Conservation (phyloP, 2,113 vertebrate species). For the Toxostoma redivivum region DNA sequence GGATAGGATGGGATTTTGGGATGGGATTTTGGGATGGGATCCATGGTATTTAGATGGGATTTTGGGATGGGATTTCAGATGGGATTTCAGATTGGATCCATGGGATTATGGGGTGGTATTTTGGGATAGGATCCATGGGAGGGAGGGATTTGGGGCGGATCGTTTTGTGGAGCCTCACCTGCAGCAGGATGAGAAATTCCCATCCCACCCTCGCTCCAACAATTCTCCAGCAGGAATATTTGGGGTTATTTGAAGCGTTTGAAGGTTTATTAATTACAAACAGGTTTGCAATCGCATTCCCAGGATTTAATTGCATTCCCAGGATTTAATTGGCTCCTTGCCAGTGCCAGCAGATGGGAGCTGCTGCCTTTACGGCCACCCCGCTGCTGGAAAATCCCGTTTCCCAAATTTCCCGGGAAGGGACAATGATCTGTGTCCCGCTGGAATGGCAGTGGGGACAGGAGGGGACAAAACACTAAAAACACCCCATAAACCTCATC, state of each 20-base stretch:
- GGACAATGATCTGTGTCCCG: neutral
- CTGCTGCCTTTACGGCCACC: neutral
- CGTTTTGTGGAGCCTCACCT: neutral
- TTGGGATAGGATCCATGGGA: neutral
- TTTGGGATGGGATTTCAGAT: neutral
- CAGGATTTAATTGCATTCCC: neutral
- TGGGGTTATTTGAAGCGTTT: neutral
- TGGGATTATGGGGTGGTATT: neutral
- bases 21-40: neutral
- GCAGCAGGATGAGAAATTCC: neutral
- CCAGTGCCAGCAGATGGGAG: neutral
- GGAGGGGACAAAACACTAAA: neutral
- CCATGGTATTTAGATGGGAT: neutral
- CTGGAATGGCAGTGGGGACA: neutral
- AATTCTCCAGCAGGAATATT: neutral
- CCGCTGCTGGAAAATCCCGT: neutral
- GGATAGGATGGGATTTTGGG: neutral
- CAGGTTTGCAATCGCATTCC: neutral
- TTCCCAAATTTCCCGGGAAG: neutral
- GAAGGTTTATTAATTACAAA: neutral
- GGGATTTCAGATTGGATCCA: neutral
- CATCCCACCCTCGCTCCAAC: neutral
- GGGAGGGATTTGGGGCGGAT: accelerated
- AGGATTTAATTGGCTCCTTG: neutral
- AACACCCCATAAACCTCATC: neutral